phyloP scores from a whole-genome alignment of 2,113 vertebrate species.

The Cyanoderma ruficeps region DNA sequence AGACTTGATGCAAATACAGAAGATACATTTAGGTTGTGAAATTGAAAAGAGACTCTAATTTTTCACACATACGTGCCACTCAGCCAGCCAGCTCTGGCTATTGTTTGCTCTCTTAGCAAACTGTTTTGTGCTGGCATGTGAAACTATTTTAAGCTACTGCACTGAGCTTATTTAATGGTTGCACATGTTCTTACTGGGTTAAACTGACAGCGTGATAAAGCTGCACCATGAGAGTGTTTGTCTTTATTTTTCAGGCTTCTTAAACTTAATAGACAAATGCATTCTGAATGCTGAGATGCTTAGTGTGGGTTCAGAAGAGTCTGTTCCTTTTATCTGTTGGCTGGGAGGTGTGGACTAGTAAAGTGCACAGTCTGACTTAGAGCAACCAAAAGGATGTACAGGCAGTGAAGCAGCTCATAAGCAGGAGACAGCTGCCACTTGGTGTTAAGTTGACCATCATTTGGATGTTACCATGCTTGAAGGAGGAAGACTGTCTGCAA shows the following conservation, averaged over 20 bases:
- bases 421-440: not conserved
- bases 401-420: not conserved
- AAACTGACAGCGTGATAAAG: not conserved
- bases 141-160: slow-evolving; percentile 56
- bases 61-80: not conserved
- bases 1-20: not conserved
- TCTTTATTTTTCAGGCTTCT: not conserved
- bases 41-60: not conserved
- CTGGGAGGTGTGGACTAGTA: not conserved
- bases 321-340: not conserved
- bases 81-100: not conserved
- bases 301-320: not conserved
- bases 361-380: not conserved
- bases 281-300: not conserved
- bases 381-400: not conserved
- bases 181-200: slow-evolving; percentile 34
- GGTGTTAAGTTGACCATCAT: not conserved
- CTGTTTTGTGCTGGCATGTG: slow-evolving; percentile 35
- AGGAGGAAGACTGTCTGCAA: not conserved
- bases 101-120: slow-evolving; percentile 51
- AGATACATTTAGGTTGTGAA: slow-evolving; percentile 19
- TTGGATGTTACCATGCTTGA: not conserved
- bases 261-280: not conserved
- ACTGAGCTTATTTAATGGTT: slow-evolving; percentile 25
- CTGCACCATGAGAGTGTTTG: not conserved